These are phyloP conservation scores for Emys orbicularis DNA, from an alignment of 2,797 vertebrate species.

Conservation along the genomic window DNA sequence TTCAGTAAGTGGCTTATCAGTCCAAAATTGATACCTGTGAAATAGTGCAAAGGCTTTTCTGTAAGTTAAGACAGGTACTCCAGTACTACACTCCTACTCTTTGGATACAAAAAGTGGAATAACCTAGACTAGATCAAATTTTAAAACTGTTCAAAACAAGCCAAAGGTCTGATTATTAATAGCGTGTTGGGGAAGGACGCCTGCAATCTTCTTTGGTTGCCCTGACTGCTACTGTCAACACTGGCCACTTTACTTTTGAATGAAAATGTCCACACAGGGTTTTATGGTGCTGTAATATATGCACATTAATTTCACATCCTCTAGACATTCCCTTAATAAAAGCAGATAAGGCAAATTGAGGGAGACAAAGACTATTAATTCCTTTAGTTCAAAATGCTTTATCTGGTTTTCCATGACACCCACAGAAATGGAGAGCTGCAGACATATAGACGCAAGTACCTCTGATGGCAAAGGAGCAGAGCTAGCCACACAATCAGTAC, in stretches of 20 bases:
- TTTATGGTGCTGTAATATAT: neutral
- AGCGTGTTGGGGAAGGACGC: neutral
- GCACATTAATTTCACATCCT: neutral
- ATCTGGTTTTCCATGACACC: neutral
- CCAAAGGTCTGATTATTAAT: neutral
- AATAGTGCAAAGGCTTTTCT: neutral
- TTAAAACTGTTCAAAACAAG: neutral
- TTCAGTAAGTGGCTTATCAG: too few species aligned
- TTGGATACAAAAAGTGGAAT: neutral
- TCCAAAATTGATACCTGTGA: neutral
- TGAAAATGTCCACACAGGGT: neutral
- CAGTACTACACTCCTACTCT: neutral
- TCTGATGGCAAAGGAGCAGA: too few species aligned
- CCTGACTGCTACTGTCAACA: too few species aligned
- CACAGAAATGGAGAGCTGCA: neutral
- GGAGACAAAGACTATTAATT: too few species aligned
- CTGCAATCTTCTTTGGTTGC: neutral
- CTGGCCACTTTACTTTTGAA: neutral
- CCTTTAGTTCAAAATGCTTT: too few species aligned
- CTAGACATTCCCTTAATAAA: neutral
- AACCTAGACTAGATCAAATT: neutral
- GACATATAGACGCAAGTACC: neutral
- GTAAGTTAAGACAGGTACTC: too few species aligned
- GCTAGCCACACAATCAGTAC: too few species aligned
- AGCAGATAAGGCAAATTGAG: neutral